Conservation (phyloP, 2,888 invertebrate genomes). For the Neoascia interrupta region DNA sequence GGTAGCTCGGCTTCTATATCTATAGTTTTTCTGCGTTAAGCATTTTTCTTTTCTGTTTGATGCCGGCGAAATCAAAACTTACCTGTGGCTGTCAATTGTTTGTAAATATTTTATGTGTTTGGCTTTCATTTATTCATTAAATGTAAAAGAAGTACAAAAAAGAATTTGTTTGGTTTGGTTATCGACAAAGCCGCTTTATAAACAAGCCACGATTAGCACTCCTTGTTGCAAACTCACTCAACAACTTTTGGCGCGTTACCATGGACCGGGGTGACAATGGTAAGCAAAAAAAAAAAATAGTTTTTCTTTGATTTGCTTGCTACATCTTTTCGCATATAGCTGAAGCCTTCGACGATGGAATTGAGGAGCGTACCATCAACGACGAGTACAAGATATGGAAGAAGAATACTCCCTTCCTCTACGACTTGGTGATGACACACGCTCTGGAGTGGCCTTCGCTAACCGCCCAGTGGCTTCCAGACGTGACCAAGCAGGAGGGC, state of each 20-base stretch:
- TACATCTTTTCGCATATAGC: constrained; percentile 72
- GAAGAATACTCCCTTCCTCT: constrained; percentile 99
- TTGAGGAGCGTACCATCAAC: constrained; percentile 99
- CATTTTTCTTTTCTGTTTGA: too few relatives aligned
- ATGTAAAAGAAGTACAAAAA: too few relatives aligned
- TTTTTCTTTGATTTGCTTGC: not conserved
- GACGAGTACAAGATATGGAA: constrained; percentile 99
- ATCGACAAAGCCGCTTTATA: too few relatives aligned
- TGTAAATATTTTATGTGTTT: too few relatives aligned
- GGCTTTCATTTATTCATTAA: too few relatives aligned
- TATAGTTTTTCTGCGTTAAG: too few relatives aligned
- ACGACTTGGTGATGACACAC: constrained; percentile 99
- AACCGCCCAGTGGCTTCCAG: constrained; percentile 99
- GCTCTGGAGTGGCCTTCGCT: constrained; percentile 99
- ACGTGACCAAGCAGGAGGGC: constrained; percentile 97
- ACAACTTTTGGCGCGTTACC: constrained; percentile 62
- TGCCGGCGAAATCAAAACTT: too few relatives aligned
- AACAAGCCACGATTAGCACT: too few relatives aligned
- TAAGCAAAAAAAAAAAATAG: constrained; percentile 69
- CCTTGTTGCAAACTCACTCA: too few relatives aligned
- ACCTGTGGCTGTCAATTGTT: too few relatives aligned
- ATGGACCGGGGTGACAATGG: constrained; percentile 80
- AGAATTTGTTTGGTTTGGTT: too few relatives aligned
- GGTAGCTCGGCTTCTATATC: too few relatives aligned
- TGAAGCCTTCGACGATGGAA: constrained; percentile 95